Percentiles rank a stretch among this genome's conserved stretches.
These are phyloP conservation scores for Stictocephala bisonia DNA, from an alignment of 2,888 invertebrate genomes.

Conservation along the genomic window DNA sequence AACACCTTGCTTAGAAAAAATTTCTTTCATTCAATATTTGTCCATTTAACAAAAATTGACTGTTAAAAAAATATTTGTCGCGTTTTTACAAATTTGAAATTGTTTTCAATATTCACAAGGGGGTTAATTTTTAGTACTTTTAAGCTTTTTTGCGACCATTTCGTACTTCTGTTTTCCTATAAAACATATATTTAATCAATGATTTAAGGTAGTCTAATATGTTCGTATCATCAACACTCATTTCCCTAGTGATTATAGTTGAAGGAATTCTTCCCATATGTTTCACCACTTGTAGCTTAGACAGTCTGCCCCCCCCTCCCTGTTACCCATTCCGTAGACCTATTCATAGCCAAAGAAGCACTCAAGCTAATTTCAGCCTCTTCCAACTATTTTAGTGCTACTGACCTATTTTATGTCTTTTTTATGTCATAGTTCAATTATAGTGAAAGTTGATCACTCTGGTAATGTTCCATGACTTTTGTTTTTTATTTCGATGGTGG, in stretches of 20 bases:
- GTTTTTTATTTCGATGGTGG: no score
- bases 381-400: slow-evolving; percentile 39
- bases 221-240: slow-evolving; percentile 4
- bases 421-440: slow-evolving; percentile 5
- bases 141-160: no score
- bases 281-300: background rate
- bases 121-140: no score
- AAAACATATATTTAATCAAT: no score
- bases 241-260: background rate
- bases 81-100: no score
- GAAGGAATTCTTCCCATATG: slow-evolving; percentile 2
- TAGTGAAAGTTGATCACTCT: background rate
- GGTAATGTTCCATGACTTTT: background rate
- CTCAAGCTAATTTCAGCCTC: slow-evolving; percentile 28
- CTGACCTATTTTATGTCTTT: slow-evolving; percentile 34
- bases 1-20: no score
- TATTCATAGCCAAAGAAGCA: slow-evolving; percentile 29
- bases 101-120: no score
- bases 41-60: no score
- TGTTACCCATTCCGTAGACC: background rate
- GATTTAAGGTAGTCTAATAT: no score
- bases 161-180: no score
- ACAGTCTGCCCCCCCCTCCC: background rate
- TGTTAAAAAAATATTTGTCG: no score
- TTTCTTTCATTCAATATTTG: no score